Percentiles rank a stretch among this genome's conserved stretches.
Conservation (phyloP, 2,797 vertebrate species). For the Pogoniulus pusillus region DNA sequence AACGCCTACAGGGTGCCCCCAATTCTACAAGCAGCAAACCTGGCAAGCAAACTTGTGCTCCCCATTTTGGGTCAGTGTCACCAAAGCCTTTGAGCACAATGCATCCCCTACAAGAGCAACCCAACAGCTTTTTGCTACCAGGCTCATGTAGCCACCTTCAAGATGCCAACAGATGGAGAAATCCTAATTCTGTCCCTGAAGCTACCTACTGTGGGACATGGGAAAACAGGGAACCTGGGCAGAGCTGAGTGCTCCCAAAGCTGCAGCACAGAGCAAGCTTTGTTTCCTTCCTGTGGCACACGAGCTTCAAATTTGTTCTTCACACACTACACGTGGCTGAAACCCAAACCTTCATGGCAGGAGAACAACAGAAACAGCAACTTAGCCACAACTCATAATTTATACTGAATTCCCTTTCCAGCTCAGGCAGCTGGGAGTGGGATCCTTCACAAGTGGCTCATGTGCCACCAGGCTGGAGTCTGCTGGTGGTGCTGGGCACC, state of each 20-base stretch:
- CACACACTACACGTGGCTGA: neutral
- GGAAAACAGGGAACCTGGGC: no score
- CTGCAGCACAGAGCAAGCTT: neutral
- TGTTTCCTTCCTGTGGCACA: neutral
- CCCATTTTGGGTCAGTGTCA: neutral
- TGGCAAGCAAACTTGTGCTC: neutral
- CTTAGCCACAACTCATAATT: neutral
- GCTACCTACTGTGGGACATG: no score
- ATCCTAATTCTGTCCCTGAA: no score
- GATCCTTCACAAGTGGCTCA: neutral
- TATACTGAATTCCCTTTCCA: neutral
- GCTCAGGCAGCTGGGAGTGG: rapidly evolving
- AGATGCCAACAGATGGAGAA: neutral
- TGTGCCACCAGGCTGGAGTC: rapidly evolving
- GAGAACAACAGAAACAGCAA: neutral
- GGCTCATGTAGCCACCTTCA: rapidly evolving
- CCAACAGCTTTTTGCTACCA: neutral
- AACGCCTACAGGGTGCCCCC: neutral
- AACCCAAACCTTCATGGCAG: neutral
- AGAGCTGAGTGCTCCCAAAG: neutral
- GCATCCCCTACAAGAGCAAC: neutral
- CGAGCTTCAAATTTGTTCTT: neutral
- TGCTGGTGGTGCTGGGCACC: neutral
- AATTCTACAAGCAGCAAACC: neutral
- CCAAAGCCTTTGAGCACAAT: neutral